Percentiles rank a stretch among this genome's conserved stretches.
phyloP scores from a whole-genome alignment of 2,888 invertebrate species.

The Caenorhabditis zanzibari region DNA sequence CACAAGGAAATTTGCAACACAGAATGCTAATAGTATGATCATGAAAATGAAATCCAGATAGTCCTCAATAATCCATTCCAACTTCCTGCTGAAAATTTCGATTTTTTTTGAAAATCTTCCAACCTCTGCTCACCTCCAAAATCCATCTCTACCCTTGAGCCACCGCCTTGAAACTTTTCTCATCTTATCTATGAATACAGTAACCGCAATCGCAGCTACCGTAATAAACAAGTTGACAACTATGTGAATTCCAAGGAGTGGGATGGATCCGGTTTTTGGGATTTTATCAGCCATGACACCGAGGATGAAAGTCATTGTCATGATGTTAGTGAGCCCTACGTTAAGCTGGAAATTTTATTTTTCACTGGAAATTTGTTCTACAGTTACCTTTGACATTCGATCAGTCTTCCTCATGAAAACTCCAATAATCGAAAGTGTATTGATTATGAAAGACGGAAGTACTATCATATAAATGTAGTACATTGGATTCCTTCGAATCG shows the following conservation, averaged over 20 bases:
- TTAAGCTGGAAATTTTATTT: conserved; percentile 27
- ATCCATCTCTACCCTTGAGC: neutral
- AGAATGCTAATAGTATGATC: neutral
- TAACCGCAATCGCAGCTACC: conserved; percentile 34
- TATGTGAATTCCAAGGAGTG: conserved; percentile 44
- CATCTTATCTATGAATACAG: neutral
- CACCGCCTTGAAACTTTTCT: neutral
- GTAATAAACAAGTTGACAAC: conserved; percentile 38
- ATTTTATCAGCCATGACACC: conserved; percentile 20
- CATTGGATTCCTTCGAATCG: conserved; percentile 39
- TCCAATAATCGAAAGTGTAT: conserved; percentile 43
- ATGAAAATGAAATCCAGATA: conserved; percentile 25
- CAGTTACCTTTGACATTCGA: conserved; percentile 43
- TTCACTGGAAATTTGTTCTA: neutral
- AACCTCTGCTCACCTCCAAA: neutral
- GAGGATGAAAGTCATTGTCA: conserved; percentile 4
- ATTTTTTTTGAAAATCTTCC: neutral
- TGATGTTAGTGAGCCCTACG: conserved; percentile 39
- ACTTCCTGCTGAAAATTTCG: conserved; percentile 18
- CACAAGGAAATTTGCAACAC: conserved; percentile 12
- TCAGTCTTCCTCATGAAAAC: conserved; percentile 49
- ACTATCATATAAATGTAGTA: conserved; percentile 45
- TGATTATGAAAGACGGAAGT: conserved; percentile 34
- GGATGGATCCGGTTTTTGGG: conserved; percentile 42
- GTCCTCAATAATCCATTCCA: conserved; percentile 13